A percentile compares a stretch with the other conserved stretches of the same genome.
These are phyloP conservation scores for Rhinella marina DNA, from an alignment of 2,797 vertebrate genomes.

Conservation along the genomic window DNA sequence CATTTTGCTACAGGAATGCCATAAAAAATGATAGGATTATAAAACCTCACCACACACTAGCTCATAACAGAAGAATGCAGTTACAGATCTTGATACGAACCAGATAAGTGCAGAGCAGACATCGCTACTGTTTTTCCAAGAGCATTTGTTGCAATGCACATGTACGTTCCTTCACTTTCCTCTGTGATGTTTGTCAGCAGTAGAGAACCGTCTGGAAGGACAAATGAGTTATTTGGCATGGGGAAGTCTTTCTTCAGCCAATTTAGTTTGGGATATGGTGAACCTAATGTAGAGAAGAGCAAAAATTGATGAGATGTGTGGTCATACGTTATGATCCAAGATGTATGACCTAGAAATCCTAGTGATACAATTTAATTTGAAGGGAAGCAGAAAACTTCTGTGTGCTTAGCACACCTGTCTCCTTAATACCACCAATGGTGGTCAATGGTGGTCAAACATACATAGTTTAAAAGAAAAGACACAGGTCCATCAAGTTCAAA, in stretches of 20 bases:
- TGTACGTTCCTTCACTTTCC: conserved; percentile 78
- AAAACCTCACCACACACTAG: conserved; percentile 33
- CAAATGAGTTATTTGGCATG: conserved; percentile 65
- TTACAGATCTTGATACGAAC: conserved; percentile 71
- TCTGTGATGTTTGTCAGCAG: conserved; percentile 79
- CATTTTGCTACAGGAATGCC: conserved; percentile 41
- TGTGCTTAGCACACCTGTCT: neutral
- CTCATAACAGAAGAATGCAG: conserved; percentile 52
- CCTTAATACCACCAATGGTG: neutral
- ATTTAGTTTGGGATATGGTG: conserved; percentile 78
- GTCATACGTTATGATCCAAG: neutral
- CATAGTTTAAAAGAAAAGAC: too few species aligned
- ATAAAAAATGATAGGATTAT: conserved; percentile 54
- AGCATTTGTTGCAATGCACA: conserved; percentile 81
- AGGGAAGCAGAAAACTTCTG: neutral
- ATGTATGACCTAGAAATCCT: neutral
- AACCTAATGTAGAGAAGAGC: conserved; percentile 73
- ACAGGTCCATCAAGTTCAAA: too few species aligned
- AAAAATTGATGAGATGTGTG: neutral
- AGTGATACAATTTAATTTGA: neutral
- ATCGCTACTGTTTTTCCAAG: conserved; percentile 78
- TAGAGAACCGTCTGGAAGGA: conserved; percentile 79
- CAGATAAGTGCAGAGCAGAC: conserved; percentile 74
- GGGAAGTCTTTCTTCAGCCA: conserved; percentile 79
- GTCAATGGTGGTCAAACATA: too few species aligned